Conservation (phyloP, 64 coral and sea anemone genomes). For the Actinia tenebrosa region DNA sequence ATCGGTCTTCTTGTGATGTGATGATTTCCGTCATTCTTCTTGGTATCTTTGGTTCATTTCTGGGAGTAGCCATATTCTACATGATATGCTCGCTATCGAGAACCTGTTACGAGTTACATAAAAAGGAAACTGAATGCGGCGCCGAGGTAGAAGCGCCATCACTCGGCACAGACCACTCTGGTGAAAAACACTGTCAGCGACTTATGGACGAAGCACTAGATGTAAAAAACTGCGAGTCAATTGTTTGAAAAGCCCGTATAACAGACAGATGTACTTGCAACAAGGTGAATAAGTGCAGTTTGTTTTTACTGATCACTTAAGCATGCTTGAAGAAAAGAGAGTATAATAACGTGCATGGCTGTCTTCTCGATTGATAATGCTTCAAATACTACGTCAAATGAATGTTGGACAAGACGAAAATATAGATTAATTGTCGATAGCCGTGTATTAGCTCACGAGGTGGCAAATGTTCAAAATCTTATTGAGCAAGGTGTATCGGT, state of each 20-base stretch:
- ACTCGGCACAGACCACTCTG: not conserved
- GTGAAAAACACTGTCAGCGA: slow-evolving; percentile 15
- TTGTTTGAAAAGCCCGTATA: not conserved
- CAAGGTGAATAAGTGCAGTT: not conserved
- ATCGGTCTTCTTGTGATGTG: not conserved
- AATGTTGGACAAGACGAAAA: not conserved
- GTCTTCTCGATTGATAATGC: not conserved
- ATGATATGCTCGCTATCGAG: slow-evolving; percentile 8
- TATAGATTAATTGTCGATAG: not conserved
- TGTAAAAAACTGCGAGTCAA: not conserved
- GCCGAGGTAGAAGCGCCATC: not conserved
- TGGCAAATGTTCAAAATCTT: not conserved
- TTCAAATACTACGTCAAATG: not conserved
- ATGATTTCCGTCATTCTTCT: slow-evolving; percentile 30
- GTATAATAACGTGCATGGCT: not conserved
- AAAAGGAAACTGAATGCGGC: not conserved
- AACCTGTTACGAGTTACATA: slow-evolving; percentile 28
- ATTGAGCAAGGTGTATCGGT: too few relatives aligned
- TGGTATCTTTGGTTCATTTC: slow-evolving; percentile 12
- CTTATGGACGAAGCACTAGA: not conserved
- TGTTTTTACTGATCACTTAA: not conserved
- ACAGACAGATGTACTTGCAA: not conserved
- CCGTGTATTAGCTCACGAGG: not conserved
- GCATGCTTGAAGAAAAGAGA: not conserved
- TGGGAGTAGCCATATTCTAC: slow-evolving; percentile 14